A percentile compares a stretch with the other conserved stretches of the same genome.
Conservation (phyloP, 2,888 invertebrate genomes). For the Aleiodes alternator region DNA sequence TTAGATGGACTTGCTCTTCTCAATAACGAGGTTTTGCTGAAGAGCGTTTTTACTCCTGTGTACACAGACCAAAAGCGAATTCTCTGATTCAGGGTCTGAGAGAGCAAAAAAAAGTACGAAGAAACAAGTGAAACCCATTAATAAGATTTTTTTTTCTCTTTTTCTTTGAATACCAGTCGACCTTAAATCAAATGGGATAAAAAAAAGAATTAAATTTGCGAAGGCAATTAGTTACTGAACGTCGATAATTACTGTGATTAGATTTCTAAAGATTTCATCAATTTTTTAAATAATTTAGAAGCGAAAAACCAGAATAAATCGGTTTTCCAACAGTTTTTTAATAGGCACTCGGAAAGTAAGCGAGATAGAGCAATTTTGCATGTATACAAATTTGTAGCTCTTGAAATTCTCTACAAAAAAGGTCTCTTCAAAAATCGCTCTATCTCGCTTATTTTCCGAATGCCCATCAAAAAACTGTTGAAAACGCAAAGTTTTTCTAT, state of each 20-base stretch:
- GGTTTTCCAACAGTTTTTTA: no score
- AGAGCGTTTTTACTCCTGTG: background rate
- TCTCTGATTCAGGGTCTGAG: background rate
- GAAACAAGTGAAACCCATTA: constrained; percentile 7
- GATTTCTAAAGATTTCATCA: background rate
- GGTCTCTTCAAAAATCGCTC: no score
- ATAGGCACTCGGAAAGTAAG: no score
- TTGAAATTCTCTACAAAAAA: no score
- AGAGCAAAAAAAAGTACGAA: background rate
- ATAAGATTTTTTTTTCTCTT: constrained; percentile 15
- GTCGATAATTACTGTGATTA: constrained; percentile 16
- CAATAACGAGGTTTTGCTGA: background rate
- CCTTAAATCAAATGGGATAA: background rate
- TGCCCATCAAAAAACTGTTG: no score
- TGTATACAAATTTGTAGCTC: no score
- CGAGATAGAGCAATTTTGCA: no score
- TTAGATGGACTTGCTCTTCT: background rate
- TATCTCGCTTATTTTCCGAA: no score
- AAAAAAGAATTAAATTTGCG: constrained; percentile 9
- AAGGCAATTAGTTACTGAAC: background rate
- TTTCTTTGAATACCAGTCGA: constrained; percentile 7
- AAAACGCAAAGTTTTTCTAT: no score
- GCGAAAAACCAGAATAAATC: no score
- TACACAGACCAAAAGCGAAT: constrained; percentile 1
- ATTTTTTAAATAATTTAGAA: constrained; percentile 1